Evolutionary conservation across 2,113 vertebrate species (phyloP), one percentile per base, ranked within the genome.

Genomic region (Bujurquina vittata): DNA sequence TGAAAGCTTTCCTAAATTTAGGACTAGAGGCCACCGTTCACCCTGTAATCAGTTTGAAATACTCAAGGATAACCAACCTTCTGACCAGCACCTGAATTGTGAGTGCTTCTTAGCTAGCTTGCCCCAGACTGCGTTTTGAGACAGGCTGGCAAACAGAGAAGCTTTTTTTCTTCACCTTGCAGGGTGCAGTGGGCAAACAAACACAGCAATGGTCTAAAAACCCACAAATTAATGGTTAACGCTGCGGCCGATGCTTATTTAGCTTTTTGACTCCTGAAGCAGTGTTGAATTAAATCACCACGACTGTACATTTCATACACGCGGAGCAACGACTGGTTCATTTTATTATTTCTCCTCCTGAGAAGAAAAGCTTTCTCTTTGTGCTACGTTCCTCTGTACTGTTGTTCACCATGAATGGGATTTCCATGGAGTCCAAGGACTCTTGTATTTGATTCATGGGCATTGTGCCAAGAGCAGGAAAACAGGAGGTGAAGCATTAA

Each of bases 1-100:
- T 89, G 83, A 92, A 87, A 88, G 86, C 86, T 61, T 72, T 61
- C 81, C 84, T 87, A 82, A 87, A 90, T 87, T 89, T 88, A 87
- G 73, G 79, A 57, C 83, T 55, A 10, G 85, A 46, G 3, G 67
- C 65, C 73, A 74, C 67, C 85, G 29, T 61, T 89, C 78, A 75
- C 77, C 85, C 86, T 83, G 82, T 85, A 87, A 89, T 92, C 91
- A 86, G 84, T 91, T 84, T 72, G 80, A 89, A 86, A 88, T 29
- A 65, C 76, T 83, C 81, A 26, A 81, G 65, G 75, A 62, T 67
- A 67, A 79, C 76, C 77, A 79, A 31, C 49, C 59, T 75, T 91
- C 80, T 35, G 74, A 88, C 87, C 83, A 74, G 58, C 88, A 84
- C 86, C 88, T 91, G 89, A 86, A 78, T 57, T 76, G 43, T 63